Conservation (phyloP, 2,888 invertebrate species). For the Dilophus febrilis region DNA sequence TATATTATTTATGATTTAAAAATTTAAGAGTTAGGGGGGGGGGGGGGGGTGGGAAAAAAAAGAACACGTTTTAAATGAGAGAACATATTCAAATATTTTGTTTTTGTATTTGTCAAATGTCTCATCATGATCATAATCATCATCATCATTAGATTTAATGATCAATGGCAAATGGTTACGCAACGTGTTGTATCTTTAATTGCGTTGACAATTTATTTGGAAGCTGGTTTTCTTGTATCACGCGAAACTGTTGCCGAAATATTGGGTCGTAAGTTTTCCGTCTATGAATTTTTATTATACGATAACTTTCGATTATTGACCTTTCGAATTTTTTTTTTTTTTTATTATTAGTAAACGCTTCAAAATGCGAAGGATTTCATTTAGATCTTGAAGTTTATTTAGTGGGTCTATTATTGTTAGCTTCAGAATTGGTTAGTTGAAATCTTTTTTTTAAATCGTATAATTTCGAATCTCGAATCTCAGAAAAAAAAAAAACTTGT, state of each 20-base stretch:
- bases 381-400: conserved; percentile 83
- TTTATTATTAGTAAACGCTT: conserved; percentile 41
- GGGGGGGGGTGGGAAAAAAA: too few species aligned
- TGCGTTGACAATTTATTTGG: conserved; percentile 63
- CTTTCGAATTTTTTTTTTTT: conserved; percentile 2
- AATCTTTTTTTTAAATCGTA: conserved; percentile 5
- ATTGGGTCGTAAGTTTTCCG: conserved; percentile 47
- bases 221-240: conserved; percentile 54
- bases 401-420: conserved; percentile 63
- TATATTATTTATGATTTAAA: too few species aligned
- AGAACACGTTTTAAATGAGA: too few species aligned
- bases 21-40: too few species aligned
- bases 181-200: conserved; percentile 65
- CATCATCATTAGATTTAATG: conserved; percentile 61
- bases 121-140: too few species aligned
- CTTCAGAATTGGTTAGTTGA: conserved; percentile 62
- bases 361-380: conserved; percentile 59
- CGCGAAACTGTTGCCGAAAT: conserved; percentile 60
- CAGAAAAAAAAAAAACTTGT: not conserved
- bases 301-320: not conserved
- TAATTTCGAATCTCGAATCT: not conserved
- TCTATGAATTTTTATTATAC: conserved; percentile 4
- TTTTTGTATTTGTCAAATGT: not conserved
- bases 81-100: not conserved
- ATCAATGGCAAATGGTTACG: conserved; percentile 72